phyloP scores from a whole-genome alignment of 2,113 vertebrate species.

The Elachura formosa region DNA sequence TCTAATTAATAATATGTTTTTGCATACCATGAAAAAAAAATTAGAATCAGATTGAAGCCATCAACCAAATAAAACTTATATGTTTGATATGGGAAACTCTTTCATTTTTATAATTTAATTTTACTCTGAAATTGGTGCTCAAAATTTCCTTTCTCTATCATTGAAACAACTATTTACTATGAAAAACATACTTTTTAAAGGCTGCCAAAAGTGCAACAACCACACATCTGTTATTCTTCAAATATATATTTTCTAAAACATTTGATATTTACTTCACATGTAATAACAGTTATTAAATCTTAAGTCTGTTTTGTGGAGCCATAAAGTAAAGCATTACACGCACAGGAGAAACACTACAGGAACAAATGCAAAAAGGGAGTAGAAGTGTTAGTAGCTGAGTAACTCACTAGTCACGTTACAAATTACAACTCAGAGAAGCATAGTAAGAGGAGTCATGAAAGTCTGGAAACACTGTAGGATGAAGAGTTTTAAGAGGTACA shows the following conservation, averaged over 20 bases:
- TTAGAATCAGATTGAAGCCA: neutral
- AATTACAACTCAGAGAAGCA: neutral
- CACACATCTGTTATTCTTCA: slow-evolving; percentile 34
- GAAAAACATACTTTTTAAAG: neutral
- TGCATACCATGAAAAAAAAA: neutral
- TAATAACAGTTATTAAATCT: slow-evolving; percentile 16
- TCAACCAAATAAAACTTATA: neutral
- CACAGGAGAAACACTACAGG: neutral
- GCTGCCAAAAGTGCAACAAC: neutral
- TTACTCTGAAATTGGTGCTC: neutral
- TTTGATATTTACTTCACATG: slow-evolving; percentile 23
- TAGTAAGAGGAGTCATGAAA: neutral
- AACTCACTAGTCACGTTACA: neutral
- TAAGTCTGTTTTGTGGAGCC: neutral
- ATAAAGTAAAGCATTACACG: neutral
- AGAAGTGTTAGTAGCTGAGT: neutral
- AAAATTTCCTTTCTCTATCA: neutral
- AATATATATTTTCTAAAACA: neutral
- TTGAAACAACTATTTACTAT: neutral
- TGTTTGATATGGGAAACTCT: neutral
- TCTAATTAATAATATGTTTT: neutral
- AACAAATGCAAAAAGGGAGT: neutral
- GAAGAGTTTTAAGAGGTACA: neutral
- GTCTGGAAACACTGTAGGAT: neutral
- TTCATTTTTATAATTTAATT: neutral